These are phyloP conservation scores for Amphiprion percula DNA, from an alignment of 2,113 vertebrate species.

Conservation along the genomic window DNA sequence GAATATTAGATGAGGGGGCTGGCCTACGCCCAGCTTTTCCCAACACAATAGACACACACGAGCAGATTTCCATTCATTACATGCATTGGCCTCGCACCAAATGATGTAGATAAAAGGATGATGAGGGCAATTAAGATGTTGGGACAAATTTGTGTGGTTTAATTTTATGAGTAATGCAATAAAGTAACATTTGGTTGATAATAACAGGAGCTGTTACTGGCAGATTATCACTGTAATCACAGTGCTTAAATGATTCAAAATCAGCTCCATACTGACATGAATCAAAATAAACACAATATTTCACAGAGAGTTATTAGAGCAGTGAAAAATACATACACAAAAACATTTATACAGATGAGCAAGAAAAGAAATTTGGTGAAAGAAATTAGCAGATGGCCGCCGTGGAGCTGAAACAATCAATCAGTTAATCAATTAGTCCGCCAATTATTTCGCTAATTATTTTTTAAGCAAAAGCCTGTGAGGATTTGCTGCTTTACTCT, in stretches of 20 bases:
- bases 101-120: slow-evolving; percentile 20
- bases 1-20: slow-evolving; percentile 83
- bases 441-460: too few relatives aligned
- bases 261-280: neutral
- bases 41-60: slow-evolving; percentile 71
- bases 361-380: too few relatives aligned
- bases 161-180: slow-evolving; percentile 12
- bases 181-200: slow-evolving; percentile 21
- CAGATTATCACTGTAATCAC: neutral
- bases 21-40: slow-evolving; percentile 70
- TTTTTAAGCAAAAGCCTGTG: too few relatives aligned
- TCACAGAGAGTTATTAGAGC: neutral
- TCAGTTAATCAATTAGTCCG: too few relatives aligned
- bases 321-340: too few relatives aligned
- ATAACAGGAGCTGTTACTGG: neutral
- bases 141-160: slow-evolving; percentile 25
- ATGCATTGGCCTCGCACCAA: slow-evolving; percentile 29
- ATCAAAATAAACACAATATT: neutral
- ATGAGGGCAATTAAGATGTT: neutral
- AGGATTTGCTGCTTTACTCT: too few relatives aligned
- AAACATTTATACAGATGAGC: neutral
- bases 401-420: too few relatives aligned
- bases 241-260: slow-evolving; percentile 9
- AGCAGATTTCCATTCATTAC: slow-evolving; percentile 54
- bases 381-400: too few relatives aligned